Evolutionary conservation across 2,888 invertebrate genomes (phyloP).

Genomic region (Hyles lineata): DNA sequence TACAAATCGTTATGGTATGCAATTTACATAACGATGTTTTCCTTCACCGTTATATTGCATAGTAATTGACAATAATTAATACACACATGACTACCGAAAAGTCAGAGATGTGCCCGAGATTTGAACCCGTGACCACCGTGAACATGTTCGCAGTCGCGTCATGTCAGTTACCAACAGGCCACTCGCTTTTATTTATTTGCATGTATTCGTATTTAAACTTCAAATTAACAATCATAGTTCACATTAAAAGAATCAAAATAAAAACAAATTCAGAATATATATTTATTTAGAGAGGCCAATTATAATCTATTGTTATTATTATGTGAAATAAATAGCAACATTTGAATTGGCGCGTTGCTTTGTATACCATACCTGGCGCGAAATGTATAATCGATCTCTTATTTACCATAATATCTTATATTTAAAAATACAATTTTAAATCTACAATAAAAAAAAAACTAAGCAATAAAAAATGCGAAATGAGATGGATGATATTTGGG

Average conservation of each 20-base stretch:
- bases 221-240: too few relatives aligned
- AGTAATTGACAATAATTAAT: too few relatives aligned
- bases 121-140: too few relatives aligned
- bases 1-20: too few relatives aligned
- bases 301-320: slow-evolving; percentile 66
- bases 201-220: too few relatives aligned
- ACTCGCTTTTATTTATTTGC: too few relatives aligned
- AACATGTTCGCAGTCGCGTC: too few relatives aligned
- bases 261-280: slow-evolving; percentile 64
- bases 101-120: too few relatives aligned
- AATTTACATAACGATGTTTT: too few relatives aligned
- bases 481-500: slow-evolving; percentile 71
- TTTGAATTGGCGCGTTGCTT: slow-evolving; percentile 63
- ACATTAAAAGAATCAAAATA: slow-evolving; percentile 35
- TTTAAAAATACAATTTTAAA: slow-evolving; percentile 47
- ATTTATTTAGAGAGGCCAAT: slow-evolving; percentile 82
- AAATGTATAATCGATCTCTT: slow-evolving; percentile 53
- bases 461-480: slow-evolving; percentile 65
- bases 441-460: slow-evolving; percentile 56
- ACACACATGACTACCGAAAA: too few relatives aligned
- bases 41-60: too few relatives aligned
- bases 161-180: too few relatives aligned
- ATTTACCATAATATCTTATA: slow-evolving; percentile 62
- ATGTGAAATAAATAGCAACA: slow-evolving; percentile 65
- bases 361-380: not conserved